Evolutionary conservation across 2,888 invertebrate genomes (phyloP), one percentile per base, ranked within the genome.

Genomic region (Ectemnius cavifrons): DNA sequence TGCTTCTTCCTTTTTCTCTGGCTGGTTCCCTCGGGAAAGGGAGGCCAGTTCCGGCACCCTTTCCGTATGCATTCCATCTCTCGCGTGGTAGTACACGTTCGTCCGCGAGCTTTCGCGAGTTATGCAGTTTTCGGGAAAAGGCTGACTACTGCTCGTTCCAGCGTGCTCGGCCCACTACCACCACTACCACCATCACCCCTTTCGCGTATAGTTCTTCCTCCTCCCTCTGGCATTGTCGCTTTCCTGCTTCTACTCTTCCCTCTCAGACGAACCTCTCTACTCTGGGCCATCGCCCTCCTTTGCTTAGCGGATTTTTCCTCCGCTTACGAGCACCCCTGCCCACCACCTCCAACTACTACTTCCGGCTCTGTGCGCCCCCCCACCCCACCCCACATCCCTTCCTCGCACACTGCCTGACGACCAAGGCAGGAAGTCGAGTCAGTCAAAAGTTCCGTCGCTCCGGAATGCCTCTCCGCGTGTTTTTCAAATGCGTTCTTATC

Each of bases 1-100:
- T 11, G 37, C 8, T 37, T 37, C 8, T 11, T 37, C 37, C 37
- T 37, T 37, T 37, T 37, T 37, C 37, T 37, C 37, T 37, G 37
- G 37, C 37, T n/a, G n/a, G 37, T 37, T 6, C 37, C 37, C 37
- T 37, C 37, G 37, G 37, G 37, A 37, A 11, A 37, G 37, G 37
- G 37, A 6, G 37, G 37, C 37, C 37, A 37, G 37, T 69, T 69
- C 70, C 68, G 20, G 46, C 60, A 28, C 64, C 60, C 57, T 63
- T 73, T 69, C 67, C 57, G 70, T 73, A 78, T 75, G 73, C 73
- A 59, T 65, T 58, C 62, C 69, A 75, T 70, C 61, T 61, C 18
- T 45, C 56, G 37, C 37, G 37, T 59, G 73, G 52, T 46, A n/a
- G n/a, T n/a, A n/a, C n/a, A 37, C 45, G 58, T 49, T 6, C 37